Evolutionary conservation across 2,888 invertebrate species (phyloP).

Genomic region (Pyrocoelia pectoralis): DNA sequence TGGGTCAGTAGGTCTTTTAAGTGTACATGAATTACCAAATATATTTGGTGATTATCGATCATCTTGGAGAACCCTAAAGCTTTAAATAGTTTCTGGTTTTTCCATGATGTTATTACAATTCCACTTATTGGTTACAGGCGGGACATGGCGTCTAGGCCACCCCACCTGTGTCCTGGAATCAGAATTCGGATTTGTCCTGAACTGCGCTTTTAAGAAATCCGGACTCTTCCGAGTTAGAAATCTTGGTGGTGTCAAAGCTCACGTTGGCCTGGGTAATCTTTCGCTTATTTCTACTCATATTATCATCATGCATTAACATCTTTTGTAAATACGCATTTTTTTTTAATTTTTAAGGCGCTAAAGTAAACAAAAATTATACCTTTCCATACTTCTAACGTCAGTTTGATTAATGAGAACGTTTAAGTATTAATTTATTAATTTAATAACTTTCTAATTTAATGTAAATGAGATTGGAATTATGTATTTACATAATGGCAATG

Average conservation of each 20-base stretch:
- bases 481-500: too few relatives aligned
- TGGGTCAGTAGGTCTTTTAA: constrained; percentile 37
- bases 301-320: constrained; percentile 29
- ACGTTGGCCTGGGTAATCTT: constrained; percentile 85
- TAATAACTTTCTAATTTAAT: too few relatives aligned
- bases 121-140: constrained; percentile 63
- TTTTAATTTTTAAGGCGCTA: too few relatives aligned
- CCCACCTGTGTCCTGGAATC: constrained; percentile 88
- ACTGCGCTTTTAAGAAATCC: constrained; percentile 93
- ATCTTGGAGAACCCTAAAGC: constrained; percentile 7
- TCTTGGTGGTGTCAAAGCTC: constrained; percentile 89
- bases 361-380: too few relatives aligned
- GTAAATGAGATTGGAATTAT: too few relatives aligned
- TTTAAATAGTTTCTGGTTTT: constrained; percentile 12
- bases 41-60: constrained; percentile 16
- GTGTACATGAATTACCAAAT: constrained; percentile 21
- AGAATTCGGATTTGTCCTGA: constrained; percentile 88
- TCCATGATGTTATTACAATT: constrained; percentile 29
- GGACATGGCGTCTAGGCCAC: constrained; percentile 69
- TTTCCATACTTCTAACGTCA: too few relatives aligned
- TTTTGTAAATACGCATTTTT: constrained; percentile 26
- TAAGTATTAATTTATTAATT: too few relatives aligned
- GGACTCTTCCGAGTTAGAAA: constrained; percentile 90
- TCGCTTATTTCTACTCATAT: constrained; percentile 32
- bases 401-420: too few relatives aligned